phyloP scores from a whole-genome alignment of 23 tunicate genomes.

The Botrylloides violaceus region DNA sequence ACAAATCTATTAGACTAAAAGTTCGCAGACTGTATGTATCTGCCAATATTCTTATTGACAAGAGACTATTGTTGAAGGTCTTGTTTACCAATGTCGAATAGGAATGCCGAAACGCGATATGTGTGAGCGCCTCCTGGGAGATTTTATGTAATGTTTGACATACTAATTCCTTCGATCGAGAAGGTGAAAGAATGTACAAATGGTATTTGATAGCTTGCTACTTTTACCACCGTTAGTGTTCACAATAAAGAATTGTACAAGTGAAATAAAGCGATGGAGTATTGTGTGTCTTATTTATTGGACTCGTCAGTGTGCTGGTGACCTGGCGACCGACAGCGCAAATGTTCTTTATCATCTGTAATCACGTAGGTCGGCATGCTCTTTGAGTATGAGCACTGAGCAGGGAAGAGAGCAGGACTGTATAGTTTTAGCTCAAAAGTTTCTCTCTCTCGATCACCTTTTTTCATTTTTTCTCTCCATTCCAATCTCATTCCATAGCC shows the following conservation, averaged over 20 bases:
- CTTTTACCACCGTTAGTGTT: neutral
- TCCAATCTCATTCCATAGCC: neutral
- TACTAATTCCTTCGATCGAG: conserved; percentile 1
- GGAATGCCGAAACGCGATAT: conserved; percentile 14
- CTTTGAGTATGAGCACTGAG: too few relatives aligned
- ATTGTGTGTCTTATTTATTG: neutral
- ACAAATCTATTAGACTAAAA: too few relatives aligned
- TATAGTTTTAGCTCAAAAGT: too few relatives aligned
- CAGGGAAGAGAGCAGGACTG: too few relatives aligned
- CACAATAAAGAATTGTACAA: neutral
- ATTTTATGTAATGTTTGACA: conserved; percentile 10
- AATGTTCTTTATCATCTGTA: too few relatives aligned
- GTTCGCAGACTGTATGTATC: too few relatives aligned
- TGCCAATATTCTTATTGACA: too few relatives aligned
- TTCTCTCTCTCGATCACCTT: neutral
- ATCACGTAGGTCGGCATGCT: too few relatives aligned
- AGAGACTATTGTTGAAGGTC: neutral
- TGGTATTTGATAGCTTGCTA: neutral
- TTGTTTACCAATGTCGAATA: neutral
- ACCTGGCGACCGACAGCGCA: neutral
- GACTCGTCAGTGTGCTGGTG: neutral
- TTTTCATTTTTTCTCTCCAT: neutral
- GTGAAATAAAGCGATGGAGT: neutral
- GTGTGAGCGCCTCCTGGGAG: conserved; percentile 15
- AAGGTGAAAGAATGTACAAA: neutral